Evolutionary conservation across 2,797 vertebrate genomes (phyloP).

Genomic region (Leuciscus waleckii): DNA sequence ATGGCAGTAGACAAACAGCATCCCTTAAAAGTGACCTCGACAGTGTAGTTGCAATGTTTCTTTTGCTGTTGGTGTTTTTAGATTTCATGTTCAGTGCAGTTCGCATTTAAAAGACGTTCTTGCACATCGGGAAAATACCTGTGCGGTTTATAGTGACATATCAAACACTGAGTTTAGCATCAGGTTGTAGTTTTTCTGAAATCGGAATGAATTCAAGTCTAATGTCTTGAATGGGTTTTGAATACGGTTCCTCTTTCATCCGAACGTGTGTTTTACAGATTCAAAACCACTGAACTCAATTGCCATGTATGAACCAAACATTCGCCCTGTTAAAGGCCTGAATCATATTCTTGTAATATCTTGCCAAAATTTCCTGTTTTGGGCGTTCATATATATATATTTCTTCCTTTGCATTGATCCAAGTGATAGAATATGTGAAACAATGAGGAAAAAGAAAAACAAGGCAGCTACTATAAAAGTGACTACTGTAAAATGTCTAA

Average conservation of each 20-base stretch:
- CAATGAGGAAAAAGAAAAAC: constrained; percentile 71
- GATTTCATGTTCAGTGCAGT: constrained; percentile 18
- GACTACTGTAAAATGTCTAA: constrained; percentile 83
- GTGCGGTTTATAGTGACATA: constrained; percentile 14
- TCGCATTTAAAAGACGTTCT: background rate
- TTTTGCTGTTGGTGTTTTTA: constrained; percentile 24
- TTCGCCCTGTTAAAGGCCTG: constrained; percentile 66
- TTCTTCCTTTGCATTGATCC: constrained; percentile 75
- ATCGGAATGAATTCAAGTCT: background rate
- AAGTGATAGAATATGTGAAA: constrained; percentile 72
- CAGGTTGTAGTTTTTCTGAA: constrained; percentile 14
- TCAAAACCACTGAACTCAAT: constrained; percentile 34
- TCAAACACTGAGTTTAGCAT: constrained; percentile 33
- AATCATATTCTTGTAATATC: constrained; percentile 54
- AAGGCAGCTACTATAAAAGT: constrained; percentile 84
- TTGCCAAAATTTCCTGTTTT: constrained; percentile 78
- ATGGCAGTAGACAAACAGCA: constrained; percentile 27
- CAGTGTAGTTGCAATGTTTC: constrained; percentile 25
- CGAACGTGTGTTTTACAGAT: background rate
- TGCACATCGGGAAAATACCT: background rate
- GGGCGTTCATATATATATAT: constrained; percentile 68
- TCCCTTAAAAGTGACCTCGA: constrained; percentile 30
- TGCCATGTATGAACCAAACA: constrained; percentile 51
- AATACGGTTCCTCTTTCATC: background rate
- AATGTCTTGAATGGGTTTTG: background rate